Evolutionary conservation across 1,140 invertebrate species (phyloP).

Genomic region (Rhysida immarginata): DNA sequence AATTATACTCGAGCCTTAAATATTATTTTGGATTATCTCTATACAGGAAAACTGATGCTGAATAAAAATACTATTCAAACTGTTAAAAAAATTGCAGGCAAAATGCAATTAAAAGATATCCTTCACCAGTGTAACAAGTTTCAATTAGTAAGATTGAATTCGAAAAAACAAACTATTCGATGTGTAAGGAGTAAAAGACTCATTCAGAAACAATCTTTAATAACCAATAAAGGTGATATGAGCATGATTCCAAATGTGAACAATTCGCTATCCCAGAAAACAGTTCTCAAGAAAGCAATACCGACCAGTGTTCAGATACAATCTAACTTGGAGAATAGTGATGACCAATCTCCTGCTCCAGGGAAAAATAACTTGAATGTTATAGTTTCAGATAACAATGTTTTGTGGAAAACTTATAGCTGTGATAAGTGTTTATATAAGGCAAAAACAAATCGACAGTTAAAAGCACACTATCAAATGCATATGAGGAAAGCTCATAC

Average conservation of each 20-base stretch:
- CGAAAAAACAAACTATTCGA: neutral
- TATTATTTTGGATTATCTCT: conserved; percentile 29
- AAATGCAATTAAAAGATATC: conserved; percentile 13
- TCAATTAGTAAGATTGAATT: neutral
- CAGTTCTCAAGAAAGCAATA: neutral
- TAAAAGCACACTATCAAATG: neutral
- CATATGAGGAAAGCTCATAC: no score
- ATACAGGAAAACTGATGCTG: conserved; percentile 24
- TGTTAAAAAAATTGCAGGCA: conserved; percentile 23
- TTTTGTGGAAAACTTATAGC: neutral
- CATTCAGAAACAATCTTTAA: neutral
- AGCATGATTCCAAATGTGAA: neutral
- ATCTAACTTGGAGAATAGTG: neutral
- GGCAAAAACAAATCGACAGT: neutral
- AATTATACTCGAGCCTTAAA: conserved; percentile 16
- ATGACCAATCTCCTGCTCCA: neutral
- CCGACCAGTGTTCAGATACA: neutral
- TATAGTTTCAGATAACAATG: neutral
- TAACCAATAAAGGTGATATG: neutral
- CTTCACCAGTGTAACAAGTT: conserved; percentile 9
- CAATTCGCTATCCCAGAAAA: neutral
- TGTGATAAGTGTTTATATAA: neutral
- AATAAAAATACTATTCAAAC: conserved; percentile 18
- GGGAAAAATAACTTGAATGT: neutral
- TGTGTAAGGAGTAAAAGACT: neutral